phyloP scores from a whole-genome alignment of 2,888 invertebrate species.

The Coleophora flavipennella region DNA sequence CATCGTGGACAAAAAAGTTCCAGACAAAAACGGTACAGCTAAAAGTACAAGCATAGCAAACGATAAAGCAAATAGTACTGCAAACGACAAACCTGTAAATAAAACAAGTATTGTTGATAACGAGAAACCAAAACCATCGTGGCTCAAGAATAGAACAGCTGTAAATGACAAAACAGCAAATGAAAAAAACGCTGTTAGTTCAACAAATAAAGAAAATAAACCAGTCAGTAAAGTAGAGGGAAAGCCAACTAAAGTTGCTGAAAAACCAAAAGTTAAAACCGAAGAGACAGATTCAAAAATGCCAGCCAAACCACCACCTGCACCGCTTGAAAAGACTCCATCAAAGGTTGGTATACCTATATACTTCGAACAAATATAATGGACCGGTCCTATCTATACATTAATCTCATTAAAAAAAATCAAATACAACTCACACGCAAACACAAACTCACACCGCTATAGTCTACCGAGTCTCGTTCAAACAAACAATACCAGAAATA shows the following conservation, averaged over 20 bases:
- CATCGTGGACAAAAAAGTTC: conserved; percentile 46
- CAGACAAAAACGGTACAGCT: conserved; percentile 27
- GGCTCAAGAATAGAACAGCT: no score
- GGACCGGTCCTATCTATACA: no score
- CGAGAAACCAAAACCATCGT: conserved; percentile 1
- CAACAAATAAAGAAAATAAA: conserved; percentile 12
- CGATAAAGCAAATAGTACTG: conserved; percentile 5
- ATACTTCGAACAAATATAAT: no score
- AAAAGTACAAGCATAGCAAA: conserved; percentile 9
- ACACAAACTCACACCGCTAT: no score
- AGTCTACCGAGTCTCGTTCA: no score
- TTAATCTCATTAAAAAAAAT: no score
- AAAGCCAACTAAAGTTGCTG: conserved; percentile 28
- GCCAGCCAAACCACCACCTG: conserved; percentile 64
- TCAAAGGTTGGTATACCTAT: conserved; percentile 40
- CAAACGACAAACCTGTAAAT: not conserved
- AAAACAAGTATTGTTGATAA: conserved; percentile 1
- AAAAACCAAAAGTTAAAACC: conserved; percentile 23
- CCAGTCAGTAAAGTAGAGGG: conserved; percentile 11
- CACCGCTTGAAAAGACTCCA: conserved; percentile 48
- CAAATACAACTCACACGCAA: no score
- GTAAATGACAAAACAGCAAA: conserved; percentile 4
- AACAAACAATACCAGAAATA: no score
- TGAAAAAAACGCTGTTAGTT: conserved; percentile 2
- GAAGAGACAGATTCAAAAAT: conserved; percentile 46